Conservation (phyloP, 2,888 invertebrate genomes). For the Cataglyphis cursor region DNA sequence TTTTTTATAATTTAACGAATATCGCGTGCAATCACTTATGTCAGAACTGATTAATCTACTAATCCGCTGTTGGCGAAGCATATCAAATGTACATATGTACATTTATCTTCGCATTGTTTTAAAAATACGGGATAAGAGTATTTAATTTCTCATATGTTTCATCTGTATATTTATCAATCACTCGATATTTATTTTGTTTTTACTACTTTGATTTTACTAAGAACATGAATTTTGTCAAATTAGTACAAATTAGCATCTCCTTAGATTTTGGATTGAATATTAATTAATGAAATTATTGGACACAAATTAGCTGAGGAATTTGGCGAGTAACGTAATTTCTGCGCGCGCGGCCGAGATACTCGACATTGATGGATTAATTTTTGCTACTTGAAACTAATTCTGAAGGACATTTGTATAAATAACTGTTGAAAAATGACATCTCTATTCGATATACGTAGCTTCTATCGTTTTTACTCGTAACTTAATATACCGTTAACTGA, state of each 20-base stretch:
- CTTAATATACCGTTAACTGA: conserved; percentile 31
- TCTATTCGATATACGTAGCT: background rate
- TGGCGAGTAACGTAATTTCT: background rate
- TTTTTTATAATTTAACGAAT: background rate
- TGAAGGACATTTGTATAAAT: conserved; percentile 2
- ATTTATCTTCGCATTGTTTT: conserved; percentile 28
- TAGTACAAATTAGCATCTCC: background rate
- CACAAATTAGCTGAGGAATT: background rate
- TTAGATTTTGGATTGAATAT: background rate
- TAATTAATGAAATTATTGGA: background rate
- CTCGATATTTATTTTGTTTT: background rate
- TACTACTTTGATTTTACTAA: background rate
- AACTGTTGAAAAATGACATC: background rate
- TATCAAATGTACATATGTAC: background rate
- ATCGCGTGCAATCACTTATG: background rate
- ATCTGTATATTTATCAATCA: background rate
- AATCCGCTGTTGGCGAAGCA: background rate
- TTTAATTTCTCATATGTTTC: conserved; percentile 6
- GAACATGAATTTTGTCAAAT: background rate
- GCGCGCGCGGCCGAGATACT: background rate
- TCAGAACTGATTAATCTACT: background rate
- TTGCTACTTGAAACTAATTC: background rate
- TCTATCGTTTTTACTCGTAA: background rate
- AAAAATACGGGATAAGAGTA: conserved; percentile 7
- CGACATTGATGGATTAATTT: background rate